phyloP scores from a whole-genome alignment of 2,888 invertebrate genomes.

The Drosophila paranaensis region DNA sequence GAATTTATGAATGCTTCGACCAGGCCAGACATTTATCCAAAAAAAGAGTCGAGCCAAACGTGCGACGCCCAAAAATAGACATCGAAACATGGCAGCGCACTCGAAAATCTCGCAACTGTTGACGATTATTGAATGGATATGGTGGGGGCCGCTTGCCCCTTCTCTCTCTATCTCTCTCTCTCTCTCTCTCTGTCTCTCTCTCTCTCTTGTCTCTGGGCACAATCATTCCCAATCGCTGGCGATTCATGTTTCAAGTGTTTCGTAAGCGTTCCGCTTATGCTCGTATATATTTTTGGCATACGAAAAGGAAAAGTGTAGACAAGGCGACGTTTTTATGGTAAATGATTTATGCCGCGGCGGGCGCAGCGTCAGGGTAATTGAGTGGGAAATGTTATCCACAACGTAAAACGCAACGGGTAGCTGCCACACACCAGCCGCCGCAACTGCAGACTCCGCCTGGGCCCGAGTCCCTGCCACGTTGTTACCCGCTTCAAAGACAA shows the following conservation, averaged over 20 bases:
- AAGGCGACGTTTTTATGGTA: slow-evolving; percentile 77
- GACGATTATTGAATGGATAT: slow-evolving; percentile 73
- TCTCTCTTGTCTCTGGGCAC: background rate
- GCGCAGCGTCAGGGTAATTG: slow-evolving; percentile 76
- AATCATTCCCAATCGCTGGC: slow-evolving; percentile 34
- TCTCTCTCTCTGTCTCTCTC: background rate
- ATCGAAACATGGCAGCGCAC: slow-evolving; percentile 66
- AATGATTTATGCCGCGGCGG: slow-evolving; percentile 75
- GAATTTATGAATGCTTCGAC: slow-evolving; percentile 73
- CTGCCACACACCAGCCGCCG: background rate
- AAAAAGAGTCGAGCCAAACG: slow-evolving; percentile 74
- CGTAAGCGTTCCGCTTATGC: slow-evolving; percentile 71
- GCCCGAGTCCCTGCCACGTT: slow-evolving; percentile 55
- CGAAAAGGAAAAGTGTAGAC: slow-evolving; percentile 78
- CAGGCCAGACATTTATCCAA: slow-evolving; percentile 69
- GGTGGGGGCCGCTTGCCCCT: slow-evolving; percentile 2
- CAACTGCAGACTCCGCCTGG: background rate
- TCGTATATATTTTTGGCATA: slow-evolving; percentile 66
- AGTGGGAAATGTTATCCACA: slow-evolving; percentile 73
- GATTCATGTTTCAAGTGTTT: slow-evolving; percentile 72
- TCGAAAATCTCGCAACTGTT: slow-evolving; percentile 64
- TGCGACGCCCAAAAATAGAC: slow-evolving; percentile 78
- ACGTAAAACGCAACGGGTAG: slow-evolving; percentile 1
- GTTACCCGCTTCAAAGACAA: slow-evolving; percentile 74
- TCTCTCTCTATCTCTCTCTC: background rate